A percentile compares a stretch with the other conserved stretches of the same genome.
phyloP scores from a whole-genome alignment of 2,113 vertebrate genomes.

The Atlantisia rogersi region DNA sequence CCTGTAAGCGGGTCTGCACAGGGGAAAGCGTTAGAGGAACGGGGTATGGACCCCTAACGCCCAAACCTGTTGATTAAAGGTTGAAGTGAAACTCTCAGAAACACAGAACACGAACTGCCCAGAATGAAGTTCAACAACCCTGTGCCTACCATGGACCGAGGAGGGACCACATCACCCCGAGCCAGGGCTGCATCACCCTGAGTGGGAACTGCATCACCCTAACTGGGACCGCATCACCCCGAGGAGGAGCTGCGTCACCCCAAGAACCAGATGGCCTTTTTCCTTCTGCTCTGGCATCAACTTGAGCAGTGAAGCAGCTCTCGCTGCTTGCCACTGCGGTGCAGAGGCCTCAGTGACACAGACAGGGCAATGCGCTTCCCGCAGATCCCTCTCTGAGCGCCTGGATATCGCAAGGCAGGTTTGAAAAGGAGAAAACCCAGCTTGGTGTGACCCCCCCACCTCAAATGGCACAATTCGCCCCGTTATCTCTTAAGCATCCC shows the following conservation, averaged over 20 bases:
- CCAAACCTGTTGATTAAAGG: neutral
- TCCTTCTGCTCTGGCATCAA: neutral
- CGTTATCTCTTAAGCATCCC: neutral
- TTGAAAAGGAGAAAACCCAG: neutral
- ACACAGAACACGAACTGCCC: neutral
- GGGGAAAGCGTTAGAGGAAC: neutral
- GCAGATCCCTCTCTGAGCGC: neutral
- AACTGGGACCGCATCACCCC: too few relatives aligned
- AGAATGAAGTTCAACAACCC: neutral
- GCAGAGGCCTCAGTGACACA: neutral
- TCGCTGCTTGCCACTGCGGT: neutral
- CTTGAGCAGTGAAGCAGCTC: neutral
- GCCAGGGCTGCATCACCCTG: too few relatives aligned
- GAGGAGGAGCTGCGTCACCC: too few relatives aligned
- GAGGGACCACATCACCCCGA: fast-evolving
- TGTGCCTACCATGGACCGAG: neutral
- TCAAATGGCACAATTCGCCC: neutral
- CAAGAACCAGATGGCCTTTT: too few relatives aligned
- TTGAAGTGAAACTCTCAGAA: neutral
- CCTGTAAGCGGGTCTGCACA: neutral
- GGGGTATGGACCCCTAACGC: neutral
- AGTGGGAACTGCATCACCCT: too few relatives aligned
- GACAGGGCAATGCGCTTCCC: neutral
- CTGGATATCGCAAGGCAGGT: neutral
- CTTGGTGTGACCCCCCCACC: neutral